Evolutionary conservation across 2,888 invertebrate species (phyloP).

Genomic region (Peribatodes rhomboidaria): DNA sequence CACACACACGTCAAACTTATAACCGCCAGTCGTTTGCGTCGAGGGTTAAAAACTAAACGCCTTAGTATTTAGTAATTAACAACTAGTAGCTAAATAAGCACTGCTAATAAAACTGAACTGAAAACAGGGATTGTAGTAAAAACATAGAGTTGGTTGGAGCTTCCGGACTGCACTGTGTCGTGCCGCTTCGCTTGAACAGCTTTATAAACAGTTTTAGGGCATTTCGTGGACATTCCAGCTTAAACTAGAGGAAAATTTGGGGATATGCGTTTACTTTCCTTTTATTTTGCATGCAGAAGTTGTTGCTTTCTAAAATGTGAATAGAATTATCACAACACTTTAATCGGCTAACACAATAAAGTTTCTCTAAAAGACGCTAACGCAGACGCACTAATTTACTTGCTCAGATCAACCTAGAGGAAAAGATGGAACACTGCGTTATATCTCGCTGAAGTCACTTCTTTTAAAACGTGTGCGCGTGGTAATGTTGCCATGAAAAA

Average conservation of each 20-base stretch:
- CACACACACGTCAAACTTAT: too few species aligned
- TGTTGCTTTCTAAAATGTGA: not conserved
- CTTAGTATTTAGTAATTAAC: too few species aligned
- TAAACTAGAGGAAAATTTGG: constrained; percentile 5
- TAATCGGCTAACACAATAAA: not conserved
- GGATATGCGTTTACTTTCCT: not conserved
- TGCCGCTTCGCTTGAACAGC: constrained; percentile 16
- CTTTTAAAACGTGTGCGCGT: too few species aligned
- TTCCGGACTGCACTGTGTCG: constrained; percentile 8
- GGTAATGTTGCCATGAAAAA: too few species aligned
- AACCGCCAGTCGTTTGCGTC: too few species aligned
- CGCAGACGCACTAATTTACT: too few species aligned
- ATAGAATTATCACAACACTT: not conserved
- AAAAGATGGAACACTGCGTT: too few species aligned
- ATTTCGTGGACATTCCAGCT: constrained; percentile 13
- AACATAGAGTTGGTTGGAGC: constrained; percentile 12
- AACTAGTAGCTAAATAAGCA: not conserved
- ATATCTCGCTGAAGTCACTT: too few species aligned
- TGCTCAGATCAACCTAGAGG: too few species aligned
- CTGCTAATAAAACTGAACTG: constrained; percentile 20
- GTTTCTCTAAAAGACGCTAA: not conserved
- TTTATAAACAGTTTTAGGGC: constrained; percentile 23
- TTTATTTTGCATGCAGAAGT: not conserved
- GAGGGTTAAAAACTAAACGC: too few species aligned
- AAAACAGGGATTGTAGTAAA: constrained; percentile 14